Evolutionary conservation across 2,888 invertebrate species (phyloP).

Genomic region (Pardosa pseudoannulata): DNA sequence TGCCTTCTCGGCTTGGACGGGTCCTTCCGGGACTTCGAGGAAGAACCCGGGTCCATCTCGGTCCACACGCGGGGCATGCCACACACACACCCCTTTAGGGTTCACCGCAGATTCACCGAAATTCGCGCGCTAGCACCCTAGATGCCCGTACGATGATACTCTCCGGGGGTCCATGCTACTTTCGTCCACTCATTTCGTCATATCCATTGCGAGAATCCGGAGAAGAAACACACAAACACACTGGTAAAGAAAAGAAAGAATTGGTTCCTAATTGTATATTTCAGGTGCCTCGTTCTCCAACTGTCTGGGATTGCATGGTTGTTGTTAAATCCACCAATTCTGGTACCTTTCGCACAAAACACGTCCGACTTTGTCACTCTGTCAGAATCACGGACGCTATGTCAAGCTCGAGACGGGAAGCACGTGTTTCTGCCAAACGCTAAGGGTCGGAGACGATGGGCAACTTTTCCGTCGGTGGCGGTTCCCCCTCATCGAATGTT

Average conservation of each 20-base stretch:
- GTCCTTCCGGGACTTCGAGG: neutral
- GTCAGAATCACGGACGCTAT: too few relatives aligned
- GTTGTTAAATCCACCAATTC: neutral
- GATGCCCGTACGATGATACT: neutral
- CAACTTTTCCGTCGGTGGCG: neutral
- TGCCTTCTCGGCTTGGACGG: slow-evolving; percentile 6
- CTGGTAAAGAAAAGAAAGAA: neutral
- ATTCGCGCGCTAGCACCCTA: neutral
- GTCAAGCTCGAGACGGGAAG: neutral
- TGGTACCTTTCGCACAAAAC: neutral
- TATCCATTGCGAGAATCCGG: too few relatives aligned
- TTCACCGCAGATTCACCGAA: neutral
- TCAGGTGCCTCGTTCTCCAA: neutral
- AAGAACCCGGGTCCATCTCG: too few relatives aligned
- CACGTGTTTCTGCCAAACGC: neutral
- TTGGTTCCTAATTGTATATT: neutral
- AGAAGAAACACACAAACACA: too few relatives aligned
- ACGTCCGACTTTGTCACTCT: neutral
- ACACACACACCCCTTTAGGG: neutral
- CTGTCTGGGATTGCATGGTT: too few relatives aligned
- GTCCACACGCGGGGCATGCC: neutral
- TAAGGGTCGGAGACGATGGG: neutral
- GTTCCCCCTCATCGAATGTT: neutral
- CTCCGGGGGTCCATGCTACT: neutral
- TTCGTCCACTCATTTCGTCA: neutral